phyloP scores from a whole-genome alignment of 2,888 invertebrate genomes.

The Plebejus melissa region DNA sequence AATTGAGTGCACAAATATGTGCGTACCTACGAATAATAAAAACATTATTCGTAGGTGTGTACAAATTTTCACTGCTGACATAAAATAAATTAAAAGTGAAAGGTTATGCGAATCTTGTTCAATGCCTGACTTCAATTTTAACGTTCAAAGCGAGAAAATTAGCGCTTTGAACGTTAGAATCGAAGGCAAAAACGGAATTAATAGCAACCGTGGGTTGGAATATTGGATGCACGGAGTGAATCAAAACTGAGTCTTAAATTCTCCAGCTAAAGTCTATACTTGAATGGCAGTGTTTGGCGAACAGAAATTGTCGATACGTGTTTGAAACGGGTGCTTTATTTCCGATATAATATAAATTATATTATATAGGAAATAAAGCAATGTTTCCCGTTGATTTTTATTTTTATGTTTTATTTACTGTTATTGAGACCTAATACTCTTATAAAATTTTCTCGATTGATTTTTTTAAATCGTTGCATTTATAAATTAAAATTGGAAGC shows the following conservation, averaged over 20 bases:
- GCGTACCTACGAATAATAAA: too few relatives aligned
- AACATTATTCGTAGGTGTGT: too few relatives aligned
- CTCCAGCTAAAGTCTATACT: neutral
- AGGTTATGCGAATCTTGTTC: neutral
- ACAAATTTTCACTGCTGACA: too few relatives aligned
- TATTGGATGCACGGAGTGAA: neutral
- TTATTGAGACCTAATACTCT: neutral
- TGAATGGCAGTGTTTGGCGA: neutral
- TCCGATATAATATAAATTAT: neutral
- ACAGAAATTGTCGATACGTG: neutral
- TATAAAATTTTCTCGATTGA: neutral
- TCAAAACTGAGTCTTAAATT: neutral
- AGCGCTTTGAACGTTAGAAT: neutral
- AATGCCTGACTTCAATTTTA: neutral
- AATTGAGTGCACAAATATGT: too few relatives aligned
- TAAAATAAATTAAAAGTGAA: neutral
- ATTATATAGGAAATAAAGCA: too few relatives aligned
- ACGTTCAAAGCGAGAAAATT: neutral
- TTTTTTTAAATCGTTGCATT: neutral
- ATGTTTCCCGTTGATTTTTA: neutral
- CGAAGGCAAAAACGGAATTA: neutral
- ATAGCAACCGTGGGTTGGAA: neutral
- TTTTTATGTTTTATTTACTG: neutral
- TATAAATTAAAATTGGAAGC: neutral
- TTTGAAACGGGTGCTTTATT: neutral